These are phyloP conservation scores for Entosphenus tridentatus DNA, from an alignment of 2,113 vertebrate species.

Conservation along the genomic window DNA sequence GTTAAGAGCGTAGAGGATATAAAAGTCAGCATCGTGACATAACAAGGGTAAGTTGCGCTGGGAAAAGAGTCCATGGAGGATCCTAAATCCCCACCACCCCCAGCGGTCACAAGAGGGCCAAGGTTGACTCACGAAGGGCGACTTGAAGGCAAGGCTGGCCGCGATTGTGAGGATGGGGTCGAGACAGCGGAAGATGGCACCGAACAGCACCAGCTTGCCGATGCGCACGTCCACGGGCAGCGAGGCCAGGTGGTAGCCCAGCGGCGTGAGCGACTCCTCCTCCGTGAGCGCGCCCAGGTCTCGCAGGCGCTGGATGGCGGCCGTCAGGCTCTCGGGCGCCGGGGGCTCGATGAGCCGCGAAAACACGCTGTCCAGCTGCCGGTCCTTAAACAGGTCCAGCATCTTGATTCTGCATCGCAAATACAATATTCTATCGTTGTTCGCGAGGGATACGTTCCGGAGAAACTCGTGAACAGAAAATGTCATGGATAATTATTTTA, in stretches of 20 bases:
- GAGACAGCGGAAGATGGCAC: slow-evolving; percentile 85
- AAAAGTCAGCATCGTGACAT: too few species aligned
- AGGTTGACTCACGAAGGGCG: slow-evolving; percentile 58
- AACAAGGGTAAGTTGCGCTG: too few species aligned
- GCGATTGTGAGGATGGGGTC: slow-evolving; percentile 86
- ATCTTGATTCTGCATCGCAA: slow-evolving; percentile 59
- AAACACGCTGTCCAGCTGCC: slow-evolving; percentile 46
- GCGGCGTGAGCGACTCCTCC: slow-evolving; percentile 59
- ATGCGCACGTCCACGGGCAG: slow-evolving; percentile 88
- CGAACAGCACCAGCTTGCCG: slow-evolving; percentile 85
- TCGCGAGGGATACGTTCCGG: too few species aligned
- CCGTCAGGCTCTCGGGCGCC: slow-evolving; percentile 27
- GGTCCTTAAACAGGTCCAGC: slow-evolving; percentile 55
- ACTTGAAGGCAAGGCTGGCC: slow-evolving; percentile 79
- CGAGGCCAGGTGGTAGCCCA: slow-evolving; percentile 83
- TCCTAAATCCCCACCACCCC: not conserved
- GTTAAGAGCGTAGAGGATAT: too few species aligned
- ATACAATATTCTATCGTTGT: too few species aligned
- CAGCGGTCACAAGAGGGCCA: not conserved
- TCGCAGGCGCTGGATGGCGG: slow-evolving; percentile 53
- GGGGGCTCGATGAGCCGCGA: slow-evolving; percentile 69
- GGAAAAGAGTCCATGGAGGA: too few species aligned
- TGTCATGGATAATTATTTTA: too few species aligned
- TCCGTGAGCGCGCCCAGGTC: slow-evolving; percentile 60
- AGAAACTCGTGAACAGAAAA: too few species aligned